Evolutionary conservation across 2,888 invertebrate genomes (phyloP).

Genomic region (Cheilosia vulpina): DNA sequence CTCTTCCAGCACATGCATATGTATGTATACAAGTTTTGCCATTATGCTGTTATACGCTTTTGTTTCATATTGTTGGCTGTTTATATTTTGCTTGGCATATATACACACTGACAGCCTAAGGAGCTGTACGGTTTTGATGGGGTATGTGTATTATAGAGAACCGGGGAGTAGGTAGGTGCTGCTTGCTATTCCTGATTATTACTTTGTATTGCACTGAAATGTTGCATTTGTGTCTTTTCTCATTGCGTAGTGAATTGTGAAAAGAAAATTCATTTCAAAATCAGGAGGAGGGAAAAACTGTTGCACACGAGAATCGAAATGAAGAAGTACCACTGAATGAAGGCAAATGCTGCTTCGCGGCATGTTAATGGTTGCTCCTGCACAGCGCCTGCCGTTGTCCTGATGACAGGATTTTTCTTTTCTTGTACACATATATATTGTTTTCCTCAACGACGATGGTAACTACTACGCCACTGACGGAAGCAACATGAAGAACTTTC

Average conservation of each 20-base stretch:
- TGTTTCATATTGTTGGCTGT: slow-evolving; percentile 68
- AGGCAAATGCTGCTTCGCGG: slow-evolving; percentile 61
- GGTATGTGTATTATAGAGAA: slow-evolving; percentile 37
- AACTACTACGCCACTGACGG: slow-evolving; percentile 9
- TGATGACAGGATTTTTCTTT: slow-evolving; percentile 48
- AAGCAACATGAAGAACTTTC: slow-evolving; percentile 56
- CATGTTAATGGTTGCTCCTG: slow-evolving; percentile 59
- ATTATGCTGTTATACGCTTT: slow-evolving; percentile 68
- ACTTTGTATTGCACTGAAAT: slow-evolving; percentile 71
- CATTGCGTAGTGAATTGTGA: slow-evolving; percentile 71
- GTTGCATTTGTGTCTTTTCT: slow-evolving; percentile 67
- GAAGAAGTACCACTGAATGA: slow-evolving; percentile 63
- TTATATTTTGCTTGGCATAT: slow-evolving; percentile 49
- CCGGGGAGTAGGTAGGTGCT: slow-evolving; percentile 26
- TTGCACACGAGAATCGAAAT: slow-evolving; percentile 56
- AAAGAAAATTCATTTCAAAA: slow-evolving; percentile 63
- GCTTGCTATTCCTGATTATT: slow-evolving; percentile 68
- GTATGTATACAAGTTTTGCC: slow-evolving; percentile 60
- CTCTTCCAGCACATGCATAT: neutral
- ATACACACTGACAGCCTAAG: slow-evolving; percentile 2
- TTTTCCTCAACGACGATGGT: slow-evolving; percentile 42
- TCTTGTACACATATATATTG: slow-evolving; percentile 38
- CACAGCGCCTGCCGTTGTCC: neutral
- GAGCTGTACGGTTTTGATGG: neutral
- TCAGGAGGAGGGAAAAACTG: slow-evolving; percentile 36